These are phyloP conservation scores for Proterorhinus semilunaris DNA, from an alignment of 2,113 vertebrate genomes.

Conservation along the genomic window DNA sequence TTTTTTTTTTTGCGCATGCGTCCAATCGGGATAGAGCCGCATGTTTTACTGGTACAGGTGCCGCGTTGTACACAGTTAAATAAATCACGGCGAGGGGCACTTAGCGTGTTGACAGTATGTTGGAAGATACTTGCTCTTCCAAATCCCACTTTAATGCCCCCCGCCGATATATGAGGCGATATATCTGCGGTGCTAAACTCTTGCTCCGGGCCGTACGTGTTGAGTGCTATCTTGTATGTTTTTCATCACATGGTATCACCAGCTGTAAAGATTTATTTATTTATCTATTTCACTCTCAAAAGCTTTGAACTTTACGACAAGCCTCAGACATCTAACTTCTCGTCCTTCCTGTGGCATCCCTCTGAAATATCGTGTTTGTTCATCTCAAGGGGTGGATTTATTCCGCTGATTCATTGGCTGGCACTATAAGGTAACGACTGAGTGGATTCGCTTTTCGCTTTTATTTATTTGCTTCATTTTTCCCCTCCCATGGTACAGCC, in stretches of 20 bases:
- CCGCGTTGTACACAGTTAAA: slow-evolving; percentile 9
- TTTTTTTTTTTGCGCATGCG: slow-evolving; percentile 1
- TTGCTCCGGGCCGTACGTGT: slow-evolving; percentile 41
- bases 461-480: slow-evolving; percentile 78
- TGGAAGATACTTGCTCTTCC: slow-evolving; percentile 53
- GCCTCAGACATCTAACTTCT: slow-evolving; percentile 31
- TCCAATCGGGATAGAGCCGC: slow-evolving; percentile 22
- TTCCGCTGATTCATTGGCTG: slow-evolving; percentile 78
- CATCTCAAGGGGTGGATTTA: slow-evolving; percentile 76
- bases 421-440: slow-evolving; percentile 63
- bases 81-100: slow-evolving; percentile 55
- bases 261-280: slow-evolving; percentile 52
- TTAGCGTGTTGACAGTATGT: slow-evolving; percentile 58
- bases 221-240: slow-evolving; percentile 32
- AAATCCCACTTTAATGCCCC: slow-evolving; percentile 67
- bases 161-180: slow-evolving; percentile 47
- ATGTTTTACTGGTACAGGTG: slow-evolving; percentile 37
- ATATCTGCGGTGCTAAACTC: slow-evolving; percentile 64
- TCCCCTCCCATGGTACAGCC: slow-evolving; percentile 48
- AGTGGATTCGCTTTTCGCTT: slow-evolving; percentile 76
- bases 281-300: slow-evolving; percentile 58
- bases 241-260: slow-evolving; percentile 49
- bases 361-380: slow-evolving; percentile 78
- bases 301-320: slow-evolving; percentile 74
- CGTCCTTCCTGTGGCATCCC: slow-evolving; percentile 47